Evolutionary conservation across 2,888 invertebrate genomes (phyloP), one percentile per base, ranked within the genome.

Genomic region (Cantharis rustica): DNA sequence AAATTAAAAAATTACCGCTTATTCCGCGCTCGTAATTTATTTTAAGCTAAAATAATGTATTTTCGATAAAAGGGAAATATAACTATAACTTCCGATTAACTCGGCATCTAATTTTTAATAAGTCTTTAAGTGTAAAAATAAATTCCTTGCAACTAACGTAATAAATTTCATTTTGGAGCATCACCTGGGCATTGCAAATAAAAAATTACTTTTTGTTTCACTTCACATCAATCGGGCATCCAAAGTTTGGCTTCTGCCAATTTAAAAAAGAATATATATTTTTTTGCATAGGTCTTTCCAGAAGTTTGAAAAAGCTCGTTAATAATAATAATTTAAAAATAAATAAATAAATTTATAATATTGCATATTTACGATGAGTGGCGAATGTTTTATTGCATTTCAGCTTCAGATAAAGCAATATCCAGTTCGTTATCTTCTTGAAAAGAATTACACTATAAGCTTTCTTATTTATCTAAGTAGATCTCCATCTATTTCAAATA

Each of bases 1-100:
- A 68, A 74, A 77, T 68, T 74, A 72, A 72, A 63, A 63, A 66
- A 47, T 47, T 47, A 47, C 47, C 47, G 47, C 47, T 47, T 47
- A n/a, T n/a, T 31, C 31, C 31, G 11, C 11, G 31, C 11, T 13
- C 31, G 31, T 13, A 13, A 27, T 27, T 31, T 31, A 4, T 13
- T 5, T 31, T 13, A 31, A 47, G 47, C n/a, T n/a, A 47, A 47
- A 47, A n/a, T 47, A n/a, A n/a, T 47, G 4, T n/a, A 13, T 47
- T 47, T 47, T 47, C 47, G 7, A 0, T 47, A 47, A 7, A 9
- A n/a, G 47, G 7, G 0, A 47, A 27, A 10, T 27, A 27, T 27
- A 47, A n/a, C 5, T 27, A 27, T 10, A 47, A n/a, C 7, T 47
- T n/a, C 9, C 7, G n/a, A n/a, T 2, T n/a, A 9, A 7, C 9